Evolutionary conservation across 2,888 invertebrate genomes (phyloP), one percentile per base, ranked within the genome.

Genomic region (Cactoblastis cactorum): DNA sequence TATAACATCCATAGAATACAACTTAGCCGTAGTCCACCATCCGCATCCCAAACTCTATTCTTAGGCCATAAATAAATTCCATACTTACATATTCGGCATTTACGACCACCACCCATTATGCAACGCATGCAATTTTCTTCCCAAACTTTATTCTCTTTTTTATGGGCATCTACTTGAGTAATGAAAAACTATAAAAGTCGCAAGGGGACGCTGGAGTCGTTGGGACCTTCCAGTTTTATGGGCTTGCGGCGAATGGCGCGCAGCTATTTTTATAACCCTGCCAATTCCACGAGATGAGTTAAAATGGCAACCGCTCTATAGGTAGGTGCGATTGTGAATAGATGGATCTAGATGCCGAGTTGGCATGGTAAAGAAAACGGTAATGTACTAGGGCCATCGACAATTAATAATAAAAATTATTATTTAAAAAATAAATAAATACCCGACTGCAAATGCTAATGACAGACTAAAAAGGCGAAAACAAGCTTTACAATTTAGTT

Each of bases 111-210:
- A 67, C 60, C 74, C 68, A 80, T 83, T 84, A 85, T 86, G 86
- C 86, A 86, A 77, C 77, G 67, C 74, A 74, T 83, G 85, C 87
- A 85, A 86, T 87, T 86, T 86, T 85, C 86, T 80, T 82, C 69
- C 74, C 75, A 65, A 77, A 77, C 69, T 83, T 83, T 83, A 84
- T 84, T 70, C 69, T 65, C 65, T 64, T 80, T n/a, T 86, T 87
- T 85, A 83, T 76, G 64, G 70, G 64, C 77, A 74, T 86, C 86
- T 86, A 85, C 85, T 87, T 84, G 84, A 86, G 86, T 87, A 87
- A 87, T 87, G 87, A 87, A 87, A 86, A 85, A 85, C 86, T 83
- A 87, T 87, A 81, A 87, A 87, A 85, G 58, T 76, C 74, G 83
- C 71, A 77, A 76, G 85, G 83, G 82, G 78, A 82, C 82, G 76